Evolutionary conservation across 2,888 invertebrate species (phyloP), one percentile per base, ranked within the genome.

Genomic region (Eustalomyia histrio): DNA sequence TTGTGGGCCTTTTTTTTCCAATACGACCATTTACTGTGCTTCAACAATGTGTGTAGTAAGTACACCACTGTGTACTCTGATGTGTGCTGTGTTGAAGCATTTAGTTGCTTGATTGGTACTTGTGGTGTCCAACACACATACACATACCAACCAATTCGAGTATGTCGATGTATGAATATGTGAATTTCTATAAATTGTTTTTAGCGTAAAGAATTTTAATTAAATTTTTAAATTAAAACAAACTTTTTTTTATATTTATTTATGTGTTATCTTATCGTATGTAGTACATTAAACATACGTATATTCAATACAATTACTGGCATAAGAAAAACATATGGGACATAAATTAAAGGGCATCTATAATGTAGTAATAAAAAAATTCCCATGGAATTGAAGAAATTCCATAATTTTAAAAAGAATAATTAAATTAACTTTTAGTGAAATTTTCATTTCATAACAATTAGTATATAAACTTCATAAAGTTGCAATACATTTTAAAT

Each of bases 121-220:
- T 47, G 43, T 47, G 3, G 14, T 47, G 43, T 47, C 43, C 43
- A 47, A 47, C n/a, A n/a, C n/a, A 47, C 43, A 47, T 6, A 35
- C 35, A 14, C 43, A 47, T 4, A 43, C 7, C 14, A 0, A 47
- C 14, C 14, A 1, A n/a, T 14, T 14, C 1, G 1, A 43, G 14
- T 43, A n/a, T 47, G 43, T 47, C 43, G 43, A 47, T 47, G 43
- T 47, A 47, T 47, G 43, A 47, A 55, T 24, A 55, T 55, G 55
- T 24, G 55, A 55, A 55, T 57, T 69, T 17, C 17, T 58, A 57
- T 58, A 69, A 69, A 69, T 78, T 74, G 65, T 71, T 81, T 74
- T 78, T 71, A 67, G 63, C 33, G 9, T 58, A 75, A 81, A 67
- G 78, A 81, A 78, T 78, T 81, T 78, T 78, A 78, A 81, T 81